These are phyloP conservation scores for Drosophila grimshawi DNA, from an alignment of 1,140 invertebrate genomes.

Conservation along the genomic window DNA sequence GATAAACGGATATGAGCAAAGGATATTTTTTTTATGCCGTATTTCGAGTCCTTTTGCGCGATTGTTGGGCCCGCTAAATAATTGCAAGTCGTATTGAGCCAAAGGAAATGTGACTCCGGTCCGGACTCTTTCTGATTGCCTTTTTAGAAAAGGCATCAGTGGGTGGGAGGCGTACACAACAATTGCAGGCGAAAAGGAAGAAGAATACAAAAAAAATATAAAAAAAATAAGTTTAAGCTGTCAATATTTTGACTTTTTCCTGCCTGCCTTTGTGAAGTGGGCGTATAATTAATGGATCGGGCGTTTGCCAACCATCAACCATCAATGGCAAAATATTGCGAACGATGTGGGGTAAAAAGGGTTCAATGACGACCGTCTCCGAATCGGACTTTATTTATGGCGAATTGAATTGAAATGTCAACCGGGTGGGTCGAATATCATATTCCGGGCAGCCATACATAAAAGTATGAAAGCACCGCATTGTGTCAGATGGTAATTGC, in stretches of 20 bases:
- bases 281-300: constrained; percentile 82
- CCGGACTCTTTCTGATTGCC: constrained; percentile 16
- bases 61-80: constrained; percentile 67
- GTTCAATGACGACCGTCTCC: constrained; percentile 43
- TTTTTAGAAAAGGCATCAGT: background rate
- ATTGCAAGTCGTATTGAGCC: constrained; percentile 60
- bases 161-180: constrained; percentile 29
- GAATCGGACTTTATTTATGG: constrained; percentile 80
- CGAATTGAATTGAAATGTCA: constrained; percentile 84
- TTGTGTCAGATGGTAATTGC: constrained; percentile 65
- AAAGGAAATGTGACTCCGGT: constrained; percentile 31
- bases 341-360: constrained; percentile 60
- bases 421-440: constrained; percentile 71
- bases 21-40: constrained; percentile 60
- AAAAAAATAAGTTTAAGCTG: constrained; percentile 76
- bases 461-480: constrained; percentile 62
- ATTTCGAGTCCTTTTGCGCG: constrained; percentile 54
- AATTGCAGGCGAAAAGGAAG: constrained; percentile 51
- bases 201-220: constrained; percentile 25
- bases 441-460: constrained; percentile 57
- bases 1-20: constrained; percentile 83
- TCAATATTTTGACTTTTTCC: constrained; percentile 84
- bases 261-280: constrained; percentile 77
- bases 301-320: constrained; percentile 47
- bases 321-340: constrained; percentile 74